A percentile compares a stretch with the other conserved stretches of the same genome.
Evolutionary conservation across 2,797 vertebrate species (phyloP).

Genomic region (Oryzias sinensis): DNA sequence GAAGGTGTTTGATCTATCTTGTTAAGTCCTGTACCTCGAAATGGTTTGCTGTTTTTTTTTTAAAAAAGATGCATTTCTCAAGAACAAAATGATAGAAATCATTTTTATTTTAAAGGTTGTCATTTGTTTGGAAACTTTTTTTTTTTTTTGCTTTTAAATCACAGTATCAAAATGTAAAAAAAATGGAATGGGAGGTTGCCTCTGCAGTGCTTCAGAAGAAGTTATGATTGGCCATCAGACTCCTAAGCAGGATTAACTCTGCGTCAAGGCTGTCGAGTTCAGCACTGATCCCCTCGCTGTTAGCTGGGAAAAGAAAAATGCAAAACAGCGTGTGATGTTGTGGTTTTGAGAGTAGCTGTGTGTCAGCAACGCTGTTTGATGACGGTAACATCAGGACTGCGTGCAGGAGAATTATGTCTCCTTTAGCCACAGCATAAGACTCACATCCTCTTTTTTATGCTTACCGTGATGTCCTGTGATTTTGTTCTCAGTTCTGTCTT

Average conservation of each 20-base stretch:
- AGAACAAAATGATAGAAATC: too few species aligned
- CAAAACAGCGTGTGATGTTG: not conserved
- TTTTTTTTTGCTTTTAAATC: too few species aligned
- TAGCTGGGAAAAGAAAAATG: not conserved
- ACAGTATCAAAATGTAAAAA: too few species aligned
- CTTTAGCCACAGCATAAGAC: not conserved
- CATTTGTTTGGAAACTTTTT: too few species aligned
- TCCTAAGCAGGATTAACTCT: not conserved
- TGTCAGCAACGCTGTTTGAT: not conserved
- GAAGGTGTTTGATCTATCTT: too few species aligned
- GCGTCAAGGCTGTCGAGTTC: not conserved
- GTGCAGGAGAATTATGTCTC: too few species aligned
- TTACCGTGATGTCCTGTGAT: not conserved
- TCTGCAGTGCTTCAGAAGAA: not conserved
- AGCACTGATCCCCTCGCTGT: not conserved
- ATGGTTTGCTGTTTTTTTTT: too few species aligned
- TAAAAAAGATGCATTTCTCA: too few species aligned
- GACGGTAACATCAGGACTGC: not conserved
- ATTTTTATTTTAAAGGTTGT: too few species aligned
- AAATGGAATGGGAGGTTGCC: not conserved
- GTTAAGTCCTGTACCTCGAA: too few species aligned
- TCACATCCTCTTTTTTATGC: constrained; percentile 4
- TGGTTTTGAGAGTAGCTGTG: not conserved
- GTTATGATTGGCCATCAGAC: not conserved
- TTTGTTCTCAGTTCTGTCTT: too few species aligned